Base-by-base conservation (phyloP, 2,888 invertebrate species). In the Leptogaster cylindrica region DNA sequence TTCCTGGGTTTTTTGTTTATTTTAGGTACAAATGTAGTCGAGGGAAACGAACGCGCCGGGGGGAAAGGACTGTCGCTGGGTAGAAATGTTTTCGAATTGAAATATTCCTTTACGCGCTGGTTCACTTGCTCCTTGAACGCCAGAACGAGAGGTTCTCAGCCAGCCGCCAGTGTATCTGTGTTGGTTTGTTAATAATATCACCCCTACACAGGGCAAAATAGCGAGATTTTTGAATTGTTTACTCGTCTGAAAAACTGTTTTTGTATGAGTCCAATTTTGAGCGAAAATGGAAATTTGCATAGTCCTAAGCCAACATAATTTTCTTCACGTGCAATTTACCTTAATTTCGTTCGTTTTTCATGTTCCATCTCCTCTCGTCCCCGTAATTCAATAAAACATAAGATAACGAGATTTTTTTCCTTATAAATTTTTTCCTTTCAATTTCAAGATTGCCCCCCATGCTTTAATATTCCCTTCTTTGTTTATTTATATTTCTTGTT, bases 251-350 rank as follows among this genome's bases (percentile, higher is more conserved):
- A 10, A 18, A 6, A 18, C 8, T 14, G 12, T 12, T 23, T 36
- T 55, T 55, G 55, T 55, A 25, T 55, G 18, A 36, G 36, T 36
- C 20, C 2, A 55, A 36, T 55, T 55, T 55, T 55, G 7, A 39
- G 12, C 2, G 36, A 39, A 39, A 55, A 14, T 20, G 36, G 23
- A 55, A 39, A 39, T 55, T 55, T 55, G 36, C 39, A 36, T 39
- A 55, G 55, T 55, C 55, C 55, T 55, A 55, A 55, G 55, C 55
- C 23, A 55, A 55, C 55, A 55, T 39, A 55, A 55, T 55, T 55
- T 55, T 23, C 55, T 55, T 55, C 55, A 55, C 55, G 55, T 36
- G 39, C 36, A 36, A 55, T 55, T 55, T 55, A 36, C 55, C 55
- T 55, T 55, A 55, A 55, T 55, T 55, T 36, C 5, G 14, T 31